Conservation (phyloP, 2,888 invertebrate genomes). For the Tipula confusa region DNA sequence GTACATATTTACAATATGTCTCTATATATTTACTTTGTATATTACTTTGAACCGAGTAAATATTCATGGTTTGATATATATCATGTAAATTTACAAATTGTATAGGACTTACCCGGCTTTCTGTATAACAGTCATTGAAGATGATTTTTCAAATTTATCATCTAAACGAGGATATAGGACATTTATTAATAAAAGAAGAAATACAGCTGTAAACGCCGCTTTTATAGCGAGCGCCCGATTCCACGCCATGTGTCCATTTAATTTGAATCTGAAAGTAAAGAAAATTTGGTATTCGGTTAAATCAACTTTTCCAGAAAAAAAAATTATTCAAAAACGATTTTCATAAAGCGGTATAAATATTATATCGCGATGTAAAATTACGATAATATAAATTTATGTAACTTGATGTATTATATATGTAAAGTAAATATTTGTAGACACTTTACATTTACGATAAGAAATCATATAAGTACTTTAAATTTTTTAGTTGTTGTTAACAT, state of each 20-base stretch:
- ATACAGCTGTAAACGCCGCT: conserved; percentile 42
- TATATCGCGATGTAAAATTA: too few relatives aligned
- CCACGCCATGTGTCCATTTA: conserved; percentile 39
- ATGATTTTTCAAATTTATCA: conserved; percentile 34
- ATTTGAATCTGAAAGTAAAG: not conserved
- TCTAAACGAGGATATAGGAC: conserved; percentile 45
- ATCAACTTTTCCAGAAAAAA: too few relatives aligned
- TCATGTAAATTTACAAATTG: too few relatives aligned
- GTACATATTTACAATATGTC: too few relatives aligned
- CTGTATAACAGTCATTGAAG: conserved; percentile 3
- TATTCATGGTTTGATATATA: too few relatives aligned
- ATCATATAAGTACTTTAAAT: not conserved
- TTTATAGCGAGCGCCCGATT: conserved; percentile 41
- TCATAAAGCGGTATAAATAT: too few relatives aligned
- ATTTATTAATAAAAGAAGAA: conserved; percentile 43
- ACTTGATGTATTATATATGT: too few relatives aligned
- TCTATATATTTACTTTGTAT: too few relatives aligned
- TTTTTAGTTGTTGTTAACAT: not conserved
- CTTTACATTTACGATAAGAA: not conserved
- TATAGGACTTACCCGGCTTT: conserved; percentile 5
- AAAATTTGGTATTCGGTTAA: not conserved
- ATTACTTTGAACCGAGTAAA: too few relatives aligned
- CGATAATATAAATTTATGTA: not conserved
- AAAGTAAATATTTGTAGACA: not conserved
- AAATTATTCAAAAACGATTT: too few relatives aligned